These are phyloP conservation scores for Bufo gargarizans DNA, from an alignment of 2,113 vertebrate genomes.

Conservation along the genomic window DNA sequence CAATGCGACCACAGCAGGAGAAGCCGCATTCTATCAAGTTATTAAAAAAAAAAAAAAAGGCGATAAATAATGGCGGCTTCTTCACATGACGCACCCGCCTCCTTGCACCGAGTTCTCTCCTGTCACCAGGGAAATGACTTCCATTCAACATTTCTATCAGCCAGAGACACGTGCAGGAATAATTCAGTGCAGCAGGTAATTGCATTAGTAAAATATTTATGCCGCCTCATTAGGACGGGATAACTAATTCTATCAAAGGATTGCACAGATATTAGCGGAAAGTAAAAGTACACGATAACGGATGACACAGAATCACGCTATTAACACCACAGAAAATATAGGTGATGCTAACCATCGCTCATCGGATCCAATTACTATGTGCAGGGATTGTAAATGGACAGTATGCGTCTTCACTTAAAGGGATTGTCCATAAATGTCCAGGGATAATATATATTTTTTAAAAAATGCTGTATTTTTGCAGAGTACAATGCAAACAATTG, in stretches of 20 bases:
- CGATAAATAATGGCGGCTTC: neutral
- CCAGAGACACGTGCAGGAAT: slow-evolving; percentile 62
- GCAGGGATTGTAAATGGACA: neutral
- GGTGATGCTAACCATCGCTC: neutral
- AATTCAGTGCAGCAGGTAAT: slow-evolving; percentile 69
- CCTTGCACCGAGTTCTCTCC: slow-evolving; percentile 39
- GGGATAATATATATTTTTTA: too few species aligned
- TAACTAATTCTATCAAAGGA: slow-evolving; percentile 62
- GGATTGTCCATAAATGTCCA: too few species aligned
- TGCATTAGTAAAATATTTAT: slow-evolving; percentile 74
- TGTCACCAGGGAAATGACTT: slow-evolving; percentile 58
- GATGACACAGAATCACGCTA: neutral
- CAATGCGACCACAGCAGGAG: slow-evolving; percentile 40
- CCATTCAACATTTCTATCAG: slow-evolving; percentile 65
- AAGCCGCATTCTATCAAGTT: slow-evolving; percentile 45
- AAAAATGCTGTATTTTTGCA: too few species aligned
- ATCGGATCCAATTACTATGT: neutral
- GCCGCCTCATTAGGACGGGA: slow-evolving; percentile 65
- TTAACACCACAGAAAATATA: neutral
- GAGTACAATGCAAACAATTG: too few species aligned
- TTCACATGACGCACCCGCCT: neutral
- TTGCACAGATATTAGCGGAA: slow-evolving; percentile 59
- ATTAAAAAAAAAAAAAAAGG: rapidly evolving
- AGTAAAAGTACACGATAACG: slow-evolving; percentile 12
- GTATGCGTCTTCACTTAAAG: neutral